Percentiles rank a stretch among this genome's conserved stretches.
Evolutionary conservation across 2,113 vertebrate genomes (phyloP).

Genomic region (Poeciliopsis prolifica): DNA sequence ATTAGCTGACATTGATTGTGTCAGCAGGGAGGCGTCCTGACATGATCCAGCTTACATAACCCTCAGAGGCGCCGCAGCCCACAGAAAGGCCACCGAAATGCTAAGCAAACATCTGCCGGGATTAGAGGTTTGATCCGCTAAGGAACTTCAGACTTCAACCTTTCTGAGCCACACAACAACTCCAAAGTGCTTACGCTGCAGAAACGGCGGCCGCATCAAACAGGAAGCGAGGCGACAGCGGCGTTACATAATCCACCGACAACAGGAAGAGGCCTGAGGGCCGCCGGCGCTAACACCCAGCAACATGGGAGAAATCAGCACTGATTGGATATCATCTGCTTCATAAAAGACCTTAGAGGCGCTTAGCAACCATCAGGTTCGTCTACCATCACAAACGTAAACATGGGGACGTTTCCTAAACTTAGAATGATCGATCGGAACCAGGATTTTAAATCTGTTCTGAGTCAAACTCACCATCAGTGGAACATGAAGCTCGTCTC

Average conservation of each 20-base stretch:
- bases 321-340: too few relatives aligned
- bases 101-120: conserved; percentile 58
- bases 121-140: conserved; percentile 46
- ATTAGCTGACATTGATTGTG: conserved; percentile 51
- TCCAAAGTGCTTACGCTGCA: conserved; percentile 21
- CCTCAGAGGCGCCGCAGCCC: conserved; percentile 12
- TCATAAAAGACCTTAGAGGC: background rate
- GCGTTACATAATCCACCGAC: conserved; percentile 10
- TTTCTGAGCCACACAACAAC: conserved; percentile 2
- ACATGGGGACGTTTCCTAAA: too few relatives aligned
- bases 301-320: rapidly evolving
- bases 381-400: too few relatives aligned
- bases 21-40: conserved; percentile 43
- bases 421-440: too few relatives aligned
- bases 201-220: background rate
- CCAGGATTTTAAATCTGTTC: too few relatives aligned
- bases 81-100: conserved; percentile 38
- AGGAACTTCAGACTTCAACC: conserved; percentile 38
- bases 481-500: too few relatives aligned
- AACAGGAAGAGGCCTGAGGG: background rate
- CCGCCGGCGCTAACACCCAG: background rate
- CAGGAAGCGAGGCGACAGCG: conserved; percentile 7
- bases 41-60: conserved; percentile 42
- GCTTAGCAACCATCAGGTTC: too few relatives aligned
- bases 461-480: too few relatives aligned